These are phyloP conservation scores for Prorops nasuta DNA, from an alignment of 1,140 invertebrate species.

Conservation along the genomic window DNA sequence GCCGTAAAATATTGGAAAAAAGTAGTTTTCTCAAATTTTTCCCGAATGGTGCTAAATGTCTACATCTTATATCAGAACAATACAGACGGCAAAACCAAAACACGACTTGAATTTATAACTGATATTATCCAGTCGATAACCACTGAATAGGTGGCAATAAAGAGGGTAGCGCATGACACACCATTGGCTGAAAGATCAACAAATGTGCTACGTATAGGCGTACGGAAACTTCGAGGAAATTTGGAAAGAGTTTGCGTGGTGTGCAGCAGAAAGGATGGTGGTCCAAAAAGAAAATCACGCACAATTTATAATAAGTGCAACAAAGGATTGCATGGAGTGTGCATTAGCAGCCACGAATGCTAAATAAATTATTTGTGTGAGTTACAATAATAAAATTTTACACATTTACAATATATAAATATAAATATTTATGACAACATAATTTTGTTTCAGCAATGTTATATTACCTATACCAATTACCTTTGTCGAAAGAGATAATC, in stretches of 20 bases:
- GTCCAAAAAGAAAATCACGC: constrained; percentile 11
- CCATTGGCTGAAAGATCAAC: constrained; percentile 7
- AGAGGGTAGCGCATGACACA: constrained; percentile 1
- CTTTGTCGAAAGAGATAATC: constrained; percentile 12
- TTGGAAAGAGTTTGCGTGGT: constrained; percentile 7
- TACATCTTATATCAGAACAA: constrained; percentile 26
- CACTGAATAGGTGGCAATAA: constrained; percentile 7
- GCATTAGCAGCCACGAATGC: constrained; percentile 12
- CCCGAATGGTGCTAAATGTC: constrained; percentile 29
- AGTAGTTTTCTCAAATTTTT: constrained; percentile 28
- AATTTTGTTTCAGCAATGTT: constrained; percentile 15
- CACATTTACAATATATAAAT: constrained; percentile 5
- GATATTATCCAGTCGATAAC: constrained; percentile 16
- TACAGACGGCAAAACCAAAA: constrained; percentile 13
- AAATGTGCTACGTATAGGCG: too few relatives aligned
- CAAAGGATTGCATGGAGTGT: constrained; percentile 11
- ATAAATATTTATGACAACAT: constrained; percentile 9
- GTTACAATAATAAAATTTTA: constrained; percentile 7
- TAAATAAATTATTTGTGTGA: constrained; percentile 10
- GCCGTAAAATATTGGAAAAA: constrained; percentile 31
- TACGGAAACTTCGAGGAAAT: constrained; percentile 5
- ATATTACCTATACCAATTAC: constrained; percentile 11
- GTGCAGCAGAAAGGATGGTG: constrained; percentile 10
- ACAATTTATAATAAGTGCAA: constrained; percentile 11
- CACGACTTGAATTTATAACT: constrained; percentile 28